Percentiles rank a stretch among this genome's conserved stretches.
Conservation (phyloP, 1,140 invertebrate genomes). For the Bombus haemorrhoidalis region DNA sequence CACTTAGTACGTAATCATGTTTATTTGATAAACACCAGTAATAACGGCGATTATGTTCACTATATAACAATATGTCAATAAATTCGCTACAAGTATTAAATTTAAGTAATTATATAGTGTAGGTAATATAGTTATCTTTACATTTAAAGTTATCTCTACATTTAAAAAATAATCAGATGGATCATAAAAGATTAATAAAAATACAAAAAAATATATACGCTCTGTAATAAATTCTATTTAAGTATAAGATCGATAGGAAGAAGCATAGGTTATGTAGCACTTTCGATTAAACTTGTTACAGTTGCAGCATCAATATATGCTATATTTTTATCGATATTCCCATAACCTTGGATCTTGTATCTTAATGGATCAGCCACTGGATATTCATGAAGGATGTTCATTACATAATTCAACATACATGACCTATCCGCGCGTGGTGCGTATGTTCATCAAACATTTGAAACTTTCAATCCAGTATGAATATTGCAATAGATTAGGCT, state of each 20-base stretch:
- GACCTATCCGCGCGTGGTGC: constrained; percentile 4
- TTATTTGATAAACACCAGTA: background rate
- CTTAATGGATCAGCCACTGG: constrained; percentile 35
- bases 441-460: constrained; percentile 12
- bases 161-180: no score
- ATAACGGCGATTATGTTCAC: background rate
- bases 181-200: background rate
- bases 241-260: background rate
- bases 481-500: constrained; percentile 23
- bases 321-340: constrained; percentile 17
- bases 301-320: background rate
- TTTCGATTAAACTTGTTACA: background rate
- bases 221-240: background rate
- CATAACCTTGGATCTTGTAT: constrained; percentile 42
- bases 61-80: background rate
- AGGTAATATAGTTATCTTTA: background rate
- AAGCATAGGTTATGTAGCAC: background rate
- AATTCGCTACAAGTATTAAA: background rate
- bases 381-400: constrained; percentile 7
- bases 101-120: background rate
- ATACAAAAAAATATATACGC: background rate
- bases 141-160: no score
- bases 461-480: constrained; percentile 11
- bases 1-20: background rate
- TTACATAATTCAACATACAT: constrained; percentile 32